Conservation (phyloP, 1,140 invertebrate species). For the Megathymus violae region DNA sequence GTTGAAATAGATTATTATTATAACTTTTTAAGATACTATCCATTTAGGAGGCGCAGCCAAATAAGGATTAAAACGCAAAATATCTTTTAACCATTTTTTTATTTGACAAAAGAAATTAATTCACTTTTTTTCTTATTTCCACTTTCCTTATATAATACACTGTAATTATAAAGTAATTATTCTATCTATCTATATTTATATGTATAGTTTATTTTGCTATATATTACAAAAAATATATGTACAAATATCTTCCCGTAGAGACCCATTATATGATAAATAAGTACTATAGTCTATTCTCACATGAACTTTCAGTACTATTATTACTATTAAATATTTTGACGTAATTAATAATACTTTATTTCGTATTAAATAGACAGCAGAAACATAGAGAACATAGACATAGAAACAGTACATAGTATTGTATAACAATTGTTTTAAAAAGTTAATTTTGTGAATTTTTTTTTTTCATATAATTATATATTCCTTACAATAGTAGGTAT, state of each 20-base stretch:
- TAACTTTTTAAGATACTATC: too few species aligned
- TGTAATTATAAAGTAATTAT: constrained; percentile 78
- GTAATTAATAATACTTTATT: too few species aligned
- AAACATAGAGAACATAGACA: too few species aligned
- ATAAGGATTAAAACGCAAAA: constrained; percentile 59
- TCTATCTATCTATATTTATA: constrained; percentile 79
- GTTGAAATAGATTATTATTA: too few species aligned
- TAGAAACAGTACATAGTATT: too few species aligned
- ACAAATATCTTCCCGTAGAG: constrained; percentile 67
- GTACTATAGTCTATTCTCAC: constrained; percentile 44
- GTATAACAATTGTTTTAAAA: too few species aligned
- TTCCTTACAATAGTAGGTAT: too few species aligned
- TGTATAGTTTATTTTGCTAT: constrained; percentile 76
- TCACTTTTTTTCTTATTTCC: constrained; percentile 75
- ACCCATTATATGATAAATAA: constrained; percentile 57
- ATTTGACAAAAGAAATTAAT: constrained; percentile 83
- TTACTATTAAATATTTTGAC: constrained; percentile 1
- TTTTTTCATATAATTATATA: too few species aligned
- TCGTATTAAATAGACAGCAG: too few species aligned
- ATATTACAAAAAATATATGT: constrained; percentile 81
- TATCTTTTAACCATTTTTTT: constrained; percentile 69
- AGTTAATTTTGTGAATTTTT: too few species aligned
- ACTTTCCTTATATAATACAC: constrained; percentile 75
- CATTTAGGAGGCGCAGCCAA: background rate
- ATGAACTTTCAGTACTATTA: background rate